A percentile compares a stretch with the other conserved stretches of the same genome.
Evolutionary conservation across 1,140 invertebrate species (phyloP).

Genomic region (Pachyrhynchus sulphureomaculatus): DNA sequence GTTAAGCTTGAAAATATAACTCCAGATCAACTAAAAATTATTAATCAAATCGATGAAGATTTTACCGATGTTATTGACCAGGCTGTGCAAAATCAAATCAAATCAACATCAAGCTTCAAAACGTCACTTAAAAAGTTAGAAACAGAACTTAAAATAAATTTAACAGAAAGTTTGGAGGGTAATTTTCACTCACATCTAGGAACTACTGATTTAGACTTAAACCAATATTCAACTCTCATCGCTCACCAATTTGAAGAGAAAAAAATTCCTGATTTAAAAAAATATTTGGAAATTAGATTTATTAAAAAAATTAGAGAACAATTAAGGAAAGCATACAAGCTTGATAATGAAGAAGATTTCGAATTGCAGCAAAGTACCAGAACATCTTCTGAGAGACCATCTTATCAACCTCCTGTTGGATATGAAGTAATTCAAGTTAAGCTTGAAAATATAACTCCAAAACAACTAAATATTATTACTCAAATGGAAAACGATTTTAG

Average conservation of each 20-base stretch:
- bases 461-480: constrained; percentile 7
- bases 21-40: constrained; percentile 6
- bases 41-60: constrained; percentile 1
- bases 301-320: no score
- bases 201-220: no score
- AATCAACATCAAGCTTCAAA: neutral
- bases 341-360: neutral
- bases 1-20: constrained; percentile 22
- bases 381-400: no score
- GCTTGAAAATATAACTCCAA: constrained; percentile 17
- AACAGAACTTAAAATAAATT: constrained; percentile 2
- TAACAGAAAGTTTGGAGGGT: constrained; percentile 5
- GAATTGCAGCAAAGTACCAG: neutral
- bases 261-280: no score
- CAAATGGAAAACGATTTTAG: constrained; percentile 8
- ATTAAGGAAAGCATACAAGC: no score
- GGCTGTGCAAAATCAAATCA: neutral
- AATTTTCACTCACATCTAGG: neutral
- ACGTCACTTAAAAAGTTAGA: constrained; percentile 9
- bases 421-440: constrained; percentile 12
- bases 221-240: neutral
- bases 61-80: neutral
- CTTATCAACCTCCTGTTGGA: neutral
- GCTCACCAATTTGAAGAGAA: no score
- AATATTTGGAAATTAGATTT: no score